Evolutionary conservation across 2,113 vertebrate genomes (phyloP).

Genomic region (Lepus americanus): DNA sequence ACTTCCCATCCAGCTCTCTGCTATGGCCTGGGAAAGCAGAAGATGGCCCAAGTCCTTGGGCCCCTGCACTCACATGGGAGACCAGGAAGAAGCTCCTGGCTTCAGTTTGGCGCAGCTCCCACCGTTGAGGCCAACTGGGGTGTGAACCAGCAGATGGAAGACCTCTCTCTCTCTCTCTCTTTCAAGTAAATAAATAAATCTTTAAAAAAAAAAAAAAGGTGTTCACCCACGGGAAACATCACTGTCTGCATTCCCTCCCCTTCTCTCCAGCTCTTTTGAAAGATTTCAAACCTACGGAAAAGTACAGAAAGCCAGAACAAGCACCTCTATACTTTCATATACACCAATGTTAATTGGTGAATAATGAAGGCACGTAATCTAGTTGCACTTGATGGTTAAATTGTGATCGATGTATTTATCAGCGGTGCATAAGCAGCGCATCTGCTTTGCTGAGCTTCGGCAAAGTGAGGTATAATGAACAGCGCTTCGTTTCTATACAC

Average conservation of each 20-base stretch:
- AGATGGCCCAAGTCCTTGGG: no score
- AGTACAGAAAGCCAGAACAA: not conserved
- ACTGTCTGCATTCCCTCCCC: not conserved
- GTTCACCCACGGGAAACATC: not conserved
- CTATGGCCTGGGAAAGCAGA: no score
- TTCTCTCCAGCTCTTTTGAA: conserved; percentile 1
- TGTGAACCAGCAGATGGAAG: no score
- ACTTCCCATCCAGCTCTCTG: no score
- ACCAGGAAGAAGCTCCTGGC: no score
- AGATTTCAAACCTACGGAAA: not conserved
- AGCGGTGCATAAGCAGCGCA: not conserved
- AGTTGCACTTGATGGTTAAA: not conserved
- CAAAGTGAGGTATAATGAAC: not conserved
- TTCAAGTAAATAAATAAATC: no score
- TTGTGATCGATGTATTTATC: not conserved
- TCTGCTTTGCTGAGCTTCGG: not conserved
- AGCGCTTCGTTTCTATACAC: not conserved
- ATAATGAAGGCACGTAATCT: not conserved
- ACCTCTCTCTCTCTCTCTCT: no score
- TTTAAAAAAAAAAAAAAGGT: no score
- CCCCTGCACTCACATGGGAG: no score
- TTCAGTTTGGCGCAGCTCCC: no score
- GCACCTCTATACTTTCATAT: not conserved
- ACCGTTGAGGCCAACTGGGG: no score
- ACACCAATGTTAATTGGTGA: not conserved